Percentiles rank a stretch among this genome's conserved stretches.
Conservation (phyloP, 2,888 invertebrate species). For the Arctia plantaginis region DNA sequence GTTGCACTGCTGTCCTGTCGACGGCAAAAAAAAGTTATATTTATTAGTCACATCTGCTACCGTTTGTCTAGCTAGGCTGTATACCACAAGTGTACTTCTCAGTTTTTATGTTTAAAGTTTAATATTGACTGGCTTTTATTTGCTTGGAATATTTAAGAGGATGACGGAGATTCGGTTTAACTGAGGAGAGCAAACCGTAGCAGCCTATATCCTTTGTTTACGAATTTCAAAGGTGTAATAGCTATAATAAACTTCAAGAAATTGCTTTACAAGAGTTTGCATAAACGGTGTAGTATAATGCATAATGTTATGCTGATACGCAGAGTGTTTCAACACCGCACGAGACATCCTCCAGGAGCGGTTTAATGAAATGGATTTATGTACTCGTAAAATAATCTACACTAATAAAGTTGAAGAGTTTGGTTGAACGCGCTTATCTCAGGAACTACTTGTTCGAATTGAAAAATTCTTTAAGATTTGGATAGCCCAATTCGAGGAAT, state of each 20-base stretch:
- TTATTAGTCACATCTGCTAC: conserved; percentile 54
- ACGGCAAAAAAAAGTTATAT: conserved; percentile 50
- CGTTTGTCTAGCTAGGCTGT: conserved; percentile 20
- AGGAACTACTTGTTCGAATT: too few species aligned
- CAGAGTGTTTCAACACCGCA: too few species aligned
- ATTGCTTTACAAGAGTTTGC: background rate
- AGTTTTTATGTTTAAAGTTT: background rate
- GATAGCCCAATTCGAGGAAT: too few species aligned
- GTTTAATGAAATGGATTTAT: too few species aligned
- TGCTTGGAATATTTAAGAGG: background rate
- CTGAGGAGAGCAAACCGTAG: background rate
- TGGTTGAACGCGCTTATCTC: too few species aligned
- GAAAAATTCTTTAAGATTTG: too few species aligned
- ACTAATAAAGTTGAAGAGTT: too few species aligned
- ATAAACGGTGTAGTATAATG: background rate
- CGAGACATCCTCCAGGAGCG: too few species aligned
- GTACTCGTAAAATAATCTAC: too few species aligned
- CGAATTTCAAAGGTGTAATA: background rate
- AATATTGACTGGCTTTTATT: too few species aligned
- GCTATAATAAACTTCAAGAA: background rate
- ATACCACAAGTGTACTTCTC: background rate
- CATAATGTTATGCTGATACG: background rate
- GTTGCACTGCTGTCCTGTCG: conserved; percentile 44
- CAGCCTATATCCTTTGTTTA: background rate
- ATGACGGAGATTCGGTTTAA: background rate